phyloP scores from a whole-genome alignment of 1,140 invertebrate species.

The Zophobas atratus region DNA sequence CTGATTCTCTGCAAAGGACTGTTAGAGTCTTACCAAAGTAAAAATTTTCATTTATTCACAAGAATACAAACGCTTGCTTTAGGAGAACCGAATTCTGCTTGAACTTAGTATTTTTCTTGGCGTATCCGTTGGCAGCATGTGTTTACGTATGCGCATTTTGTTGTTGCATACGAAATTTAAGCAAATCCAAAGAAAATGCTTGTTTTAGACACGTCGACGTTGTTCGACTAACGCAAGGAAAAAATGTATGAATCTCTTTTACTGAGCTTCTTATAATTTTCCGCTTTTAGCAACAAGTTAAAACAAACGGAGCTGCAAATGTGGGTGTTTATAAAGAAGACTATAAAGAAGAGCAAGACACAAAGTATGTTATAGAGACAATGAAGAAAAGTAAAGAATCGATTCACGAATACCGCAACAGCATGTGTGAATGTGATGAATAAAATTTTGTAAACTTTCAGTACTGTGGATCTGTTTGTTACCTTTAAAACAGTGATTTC shows the following conservation, averaged over 20 bases:
- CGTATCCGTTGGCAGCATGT: constrained; percentile 61
- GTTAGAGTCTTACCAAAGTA: constrained; percentile 58
- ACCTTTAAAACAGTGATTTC: too few relatives aligned
- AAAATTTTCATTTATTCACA: neutral
- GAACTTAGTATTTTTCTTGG: constrained; percentile 65
- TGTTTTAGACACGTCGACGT: constrained; percentile 58
- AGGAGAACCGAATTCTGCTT: constrained; percentile 63
- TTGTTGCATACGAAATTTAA: constrained; percentile 55
- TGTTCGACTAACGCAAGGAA: constrained; percentile 42
- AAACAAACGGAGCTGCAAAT: constrained; percentile 41
- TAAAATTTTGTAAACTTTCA: too few relatives aligned
- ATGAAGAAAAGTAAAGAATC: constrained; percentile 59
- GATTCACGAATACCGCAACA: constrained; percentile 36
- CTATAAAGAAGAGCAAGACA: constrained; percentile 61
- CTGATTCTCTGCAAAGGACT: constrained; percentile 68
- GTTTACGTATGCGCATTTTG: constrained; percentile 55
- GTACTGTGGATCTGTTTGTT: neutral
- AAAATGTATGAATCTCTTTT: too few relatives aligned
- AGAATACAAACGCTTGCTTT: constrained; percentile 38
- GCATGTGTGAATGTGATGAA: constrained; percentile 11
- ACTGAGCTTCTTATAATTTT: too few relatives aligned
- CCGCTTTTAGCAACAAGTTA: too few relatives aligned
- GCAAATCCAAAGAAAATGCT: constrained; percentile 45
- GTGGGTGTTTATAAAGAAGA: constrained; percentile 60
- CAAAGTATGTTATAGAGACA: constrained; percentile 61